phyloP scores from a whole-genome alignment of 2,113 vertebrate species.

The Mustela nigripes region DNA sequence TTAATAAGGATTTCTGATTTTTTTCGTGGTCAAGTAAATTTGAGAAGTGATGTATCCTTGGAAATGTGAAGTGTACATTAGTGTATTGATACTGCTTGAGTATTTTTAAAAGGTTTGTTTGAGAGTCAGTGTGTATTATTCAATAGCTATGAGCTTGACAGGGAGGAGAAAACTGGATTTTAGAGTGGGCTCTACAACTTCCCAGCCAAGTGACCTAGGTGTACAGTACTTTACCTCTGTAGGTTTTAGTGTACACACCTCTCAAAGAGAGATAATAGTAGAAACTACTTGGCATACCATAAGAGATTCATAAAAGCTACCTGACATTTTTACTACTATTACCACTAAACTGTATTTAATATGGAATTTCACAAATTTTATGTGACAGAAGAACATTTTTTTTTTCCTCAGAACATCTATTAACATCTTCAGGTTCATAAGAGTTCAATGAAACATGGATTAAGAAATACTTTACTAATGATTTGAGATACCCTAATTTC shows the following conservation, averaged over 20 bases:
- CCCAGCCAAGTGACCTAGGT: neutral
- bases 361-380: slow-evolving; percentile 48
- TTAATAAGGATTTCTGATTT: neutral
- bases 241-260: neutral
- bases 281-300: neutral
- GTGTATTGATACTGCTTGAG: neutral
- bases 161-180: neutral
- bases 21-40: neutral
- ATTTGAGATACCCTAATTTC: neutral
- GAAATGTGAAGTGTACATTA: neutral
- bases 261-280: neutral
- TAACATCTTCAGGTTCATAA: slow-evolving; percentile 50
- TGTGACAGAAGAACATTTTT: neutral
- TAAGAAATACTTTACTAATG: slow-evolving; percentile 49
- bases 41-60: slow-evolving; percentile 5
- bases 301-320: neutral
- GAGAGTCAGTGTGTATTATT: neutral
- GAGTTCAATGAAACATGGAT: neutral
- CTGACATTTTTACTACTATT: slow-evolving; percentile 46
- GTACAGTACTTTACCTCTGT: neutral
- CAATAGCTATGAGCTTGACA: neutral
- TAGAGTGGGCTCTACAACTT: neutral
- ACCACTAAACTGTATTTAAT: slow-evolving; percentile 16
- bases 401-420: slow-evolving; percentile 16
- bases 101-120: neutral